A percentile compares a stretch with the other conserved stretches of the same genome.
Evolutionary conservation across 2,113 vertebrate genomes (phyloP).

Genomic region (Nicator chloris): DNA sequence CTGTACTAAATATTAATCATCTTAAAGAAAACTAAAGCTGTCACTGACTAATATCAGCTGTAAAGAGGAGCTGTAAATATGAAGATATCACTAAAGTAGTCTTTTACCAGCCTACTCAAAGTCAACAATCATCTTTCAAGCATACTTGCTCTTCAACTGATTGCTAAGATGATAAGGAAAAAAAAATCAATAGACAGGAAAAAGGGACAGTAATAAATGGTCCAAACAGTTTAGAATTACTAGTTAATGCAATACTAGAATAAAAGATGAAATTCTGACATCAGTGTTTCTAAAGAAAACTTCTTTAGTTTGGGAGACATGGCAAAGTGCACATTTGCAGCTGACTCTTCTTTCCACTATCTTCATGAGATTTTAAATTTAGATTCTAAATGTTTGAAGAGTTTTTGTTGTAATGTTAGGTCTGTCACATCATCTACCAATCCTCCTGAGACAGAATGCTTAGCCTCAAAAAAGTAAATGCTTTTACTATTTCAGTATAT

Average conservation of each 20-base stretch:
- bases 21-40: not conserved
- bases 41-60: not conserved
- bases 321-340: not conserved
- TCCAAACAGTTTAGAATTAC: not conserved
- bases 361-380: conserved; percentile 34
- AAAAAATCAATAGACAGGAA: not conserved
- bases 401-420: not conserved
- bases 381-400: conserved; percentile 41
- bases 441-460: not conserved
- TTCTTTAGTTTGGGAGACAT: not conserved
- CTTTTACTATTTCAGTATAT: conserved; percentile 25
- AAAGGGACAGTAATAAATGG: not conserved
- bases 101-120: not conserved
- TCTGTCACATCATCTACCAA: conserved; percentile 16
- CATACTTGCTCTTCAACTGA: not conserved
- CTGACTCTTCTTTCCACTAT: not conserved
- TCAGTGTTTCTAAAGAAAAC: not conserved
- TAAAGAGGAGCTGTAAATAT: not conserved
- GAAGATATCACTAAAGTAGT: not conserved
- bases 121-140: not conserved
- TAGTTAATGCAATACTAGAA: not conserved
- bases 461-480: not conserved
- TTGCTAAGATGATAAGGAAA: not conserved
- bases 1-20: not conserved
- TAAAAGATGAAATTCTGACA: not conserved